These are phyloP conservation scores for Orthonychiurus folsomi DNA, from an alignment of 2,888 invertebrate genomes.

Conservation along the genomic window DNA sequence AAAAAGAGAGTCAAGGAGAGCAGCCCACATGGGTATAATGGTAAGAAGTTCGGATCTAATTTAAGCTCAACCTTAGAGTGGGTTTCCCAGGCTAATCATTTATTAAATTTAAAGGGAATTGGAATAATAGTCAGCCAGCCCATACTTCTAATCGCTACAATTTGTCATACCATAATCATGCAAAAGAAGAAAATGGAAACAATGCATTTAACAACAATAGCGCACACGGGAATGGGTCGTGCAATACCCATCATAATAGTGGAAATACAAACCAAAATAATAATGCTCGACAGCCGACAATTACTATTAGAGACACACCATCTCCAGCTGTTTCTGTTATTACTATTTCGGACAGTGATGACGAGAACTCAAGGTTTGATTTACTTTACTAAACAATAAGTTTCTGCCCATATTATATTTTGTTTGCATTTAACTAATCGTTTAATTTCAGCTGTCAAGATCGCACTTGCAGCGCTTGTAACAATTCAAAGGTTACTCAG, in stretches of 20 bases:
- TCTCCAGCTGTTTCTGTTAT: slow-evolving; percentile 91
- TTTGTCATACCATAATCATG: slow-evolving; percentile 23
- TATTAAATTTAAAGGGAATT: slow-evolving; percentile 23
- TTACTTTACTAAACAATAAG: slow-evolving; percentile 21
- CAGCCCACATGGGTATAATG: slow-evolving; percentile 56
- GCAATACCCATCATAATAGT: slow-evolving; percentile 40
- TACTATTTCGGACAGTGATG: slow-evolving; percentile 90
- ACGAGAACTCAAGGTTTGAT: slow-evolving; percentile 58
- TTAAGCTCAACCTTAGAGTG: too few species aligned
- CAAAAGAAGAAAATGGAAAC: slow-evolving; percentile 27
- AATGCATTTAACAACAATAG: slow-evolving; percentile 20
- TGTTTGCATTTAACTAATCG: background rate
- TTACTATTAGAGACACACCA: slow-evolving; percentile 90
- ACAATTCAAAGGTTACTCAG: slow-evolving; percentile 39
- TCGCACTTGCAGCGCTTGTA: slow-evolving; percentile 42
- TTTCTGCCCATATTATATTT: slow-evolving; percentile 14
- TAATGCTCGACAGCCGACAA: slow-evolving; percentile 63
- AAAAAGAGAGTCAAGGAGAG: slow-evolving; percentile 96
- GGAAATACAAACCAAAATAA: slow-evolving; percentile 25
- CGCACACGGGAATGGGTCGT: slow-evolving; percentile 15
- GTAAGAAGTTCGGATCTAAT: background rate
- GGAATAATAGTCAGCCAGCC: slow-evolving; percentile 36
- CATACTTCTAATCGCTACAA: slow-evolving; percentile 31
- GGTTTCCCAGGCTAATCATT: background rate
- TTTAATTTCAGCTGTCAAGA: slow-evolving; percentile 41